phyloP scores from a whole-genome alignment of 2,888 invertebrate genomes.

The Glomeris marginata region DNA sequence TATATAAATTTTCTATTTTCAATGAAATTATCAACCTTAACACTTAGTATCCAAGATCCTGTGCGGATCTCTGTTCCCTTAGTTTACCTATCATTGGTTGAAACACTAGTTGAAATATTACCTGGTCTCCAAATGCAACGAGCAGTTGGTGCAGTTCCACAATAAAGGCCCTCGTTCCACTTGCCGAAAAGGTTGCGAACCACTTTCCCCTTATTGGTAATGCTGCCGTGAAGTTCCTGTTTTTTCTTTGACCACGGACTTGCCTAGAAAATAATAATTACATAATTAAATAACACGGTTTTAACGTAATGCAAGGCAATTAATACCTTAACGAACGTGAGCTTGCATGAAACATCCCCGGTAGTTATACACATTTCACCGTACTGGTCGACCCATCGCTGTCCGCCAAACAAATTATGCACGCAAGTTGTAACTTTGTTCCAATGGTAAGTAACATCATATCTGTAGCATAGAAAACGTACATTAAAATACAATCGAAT shows the following conservation, averaged over 20 bases:
- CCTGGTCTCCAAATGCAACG: conserved; percentile 64
- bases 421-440: conserved; percentile 75
- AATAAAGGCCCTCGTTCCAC: conserved; percentile 67
- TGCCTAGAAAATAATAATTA: conserved; percentile 36
- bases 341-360: conserved; percentile 48
- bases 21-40: too few relatives aligned
- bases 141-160: conserved; percentile 53
- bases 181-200: conserved; percentile 53
- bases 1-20: not conserved
- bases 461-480: conserved; percentile 27
- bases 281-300: not conserved
- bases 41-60: too few relatives aligned
- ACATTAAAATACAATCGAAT: not conserved
- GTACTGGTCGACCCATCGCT: conserved; percentile 74
- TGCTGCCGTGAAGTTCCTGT: conserved; percentile 56
- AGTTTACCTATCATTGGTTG: not conserved
- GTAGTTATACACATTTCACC: conserved; percentile 60
- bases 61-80: too few relatives aligned
- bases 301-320: too few relatives aligned
- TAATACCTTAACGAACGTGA: conserved; percentile 65
- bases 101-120: conserved; percentile 21
- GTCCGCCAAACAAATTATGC: conserved; percentile 66
- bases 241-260: conserved; percentile 62
- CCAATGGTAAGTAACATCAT: conserved; percentile 56
- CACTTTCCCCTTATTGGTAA: conserved; percentile 40